These are phyloP conservation scores for Mormyrops attenuatus DNA, from an alignment of 2,797 vertebrate species.

Conservation along the genomic window DNA sequence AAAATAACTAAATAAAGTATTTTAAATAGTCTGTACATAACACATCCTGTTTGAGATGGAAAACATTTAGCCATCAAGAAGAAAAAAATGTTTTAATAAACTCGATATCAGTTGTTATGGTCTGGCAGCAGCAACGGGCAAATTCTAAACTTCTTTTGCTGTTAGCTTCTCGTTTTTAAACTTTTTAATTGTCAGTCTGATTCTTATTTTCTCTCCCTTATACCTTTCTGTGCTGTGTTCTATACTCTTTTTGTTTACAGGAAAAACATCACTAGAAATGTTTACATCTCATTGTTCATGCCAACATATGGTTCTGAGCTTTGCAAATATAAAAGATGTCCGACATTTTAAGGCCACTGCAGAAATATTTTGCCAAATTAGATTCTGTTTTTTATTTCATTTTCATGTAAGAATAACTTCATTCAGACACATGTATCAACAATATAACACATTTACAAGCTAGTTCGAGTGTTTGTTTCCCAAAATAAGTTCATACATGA, in stretches of 20 bases:
- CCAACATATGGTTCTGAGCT: background rate
- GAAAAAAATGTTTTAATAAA: too few relatives aligned
- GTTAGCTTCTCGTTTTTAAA: background rate
- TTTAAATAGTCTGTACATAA: background rate
- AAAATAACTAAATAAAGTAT: background rate
- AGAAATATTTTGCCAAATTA: background rate
- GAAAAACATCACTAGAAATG: background rate
- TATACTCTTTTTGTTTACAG: background rate
- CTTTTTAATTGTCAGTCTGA: background rate
- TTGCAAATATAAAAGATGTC: background rate
- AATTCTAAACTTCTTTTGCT: background rate
- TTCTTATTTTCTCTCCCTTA: background rate
- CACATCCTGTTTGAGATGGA: background rate
- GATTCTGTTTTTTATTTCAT: background rate
- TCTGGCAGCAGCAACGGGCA: background rate
- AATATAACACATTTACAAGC: background rate
- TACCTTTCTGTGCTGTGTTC: background rate
- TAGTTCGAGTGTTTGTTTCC: background rate
- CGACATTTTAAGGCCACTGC: background rate
- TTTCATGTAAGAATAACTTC: background rate
- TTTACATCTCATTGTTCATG: background rate
- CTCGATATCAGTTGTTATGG: background rate
- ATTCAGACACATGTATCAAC: background rate
- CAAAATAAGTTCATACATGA: background rate
- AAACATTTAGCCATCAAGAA: background rate